Percentiles rank a stretch among this genome's conserved stretches.
Conservation (phyloP, 2,797 vertebrate species). For the Staurois parvus region DNA sequence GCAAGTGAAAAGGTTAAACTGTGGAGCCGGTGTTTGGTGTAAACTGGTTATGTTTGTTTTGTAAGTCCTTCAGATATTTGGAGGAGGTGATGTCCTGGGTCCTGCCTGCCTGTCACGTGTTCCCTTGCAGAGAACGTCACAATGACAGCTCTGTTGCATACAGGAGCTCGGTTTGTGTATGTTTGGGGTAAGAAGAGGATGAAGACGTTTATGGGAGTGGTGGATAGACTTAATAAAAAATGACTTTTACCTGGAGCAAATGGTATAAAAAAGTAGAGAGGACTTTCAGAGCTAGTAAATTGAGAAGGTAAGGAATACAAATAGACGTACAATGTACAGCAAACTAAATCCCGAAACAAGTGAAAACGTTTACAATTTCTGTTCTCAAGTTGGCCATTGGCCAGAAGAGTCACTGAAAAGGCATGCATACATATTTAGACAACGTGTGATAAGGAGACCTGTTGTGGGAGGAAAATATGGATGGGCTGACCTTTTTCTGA, state of each 20-base stretch:
- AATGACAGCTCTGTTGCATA: constrained; percentile 51
- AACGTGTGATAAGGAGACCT: too few species aligned
- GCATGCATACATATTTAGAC: too few species aligned
- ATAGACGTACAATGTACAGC: neutral
- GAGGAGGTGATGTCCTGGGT: constrained; percentile 27
- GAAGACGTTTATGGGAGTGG: constrained; percentile 14
- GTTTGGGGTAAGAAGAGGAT: constrained; percentile 4
- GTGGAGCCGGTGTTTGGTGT: constrained; percentile 43
- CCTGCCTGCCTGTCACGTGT: constrained; percentile 38
- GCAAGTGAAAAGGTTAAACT: constrained; percentile 39
- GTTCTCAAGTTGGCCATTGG: too few species aligned
- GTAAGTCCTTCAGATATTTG: constrained; percentile 52
- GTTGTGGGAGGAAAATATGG: too few species aligned
- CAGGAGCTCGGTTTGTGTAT: constrained; percentile 18
- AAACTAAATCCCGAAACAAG: neutral
- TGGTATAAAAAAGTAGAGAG: neutral
- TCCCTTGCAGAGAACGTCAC: constrained; percentile 33
- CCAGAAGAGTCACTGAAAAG: too few species aligned
- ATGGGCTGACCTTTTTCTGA: too few species aligned
- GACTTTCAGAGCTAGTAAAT: neutral
- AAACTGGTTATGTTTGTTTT: constrained; percentile 61
- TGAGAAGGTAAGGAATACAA: neutral
- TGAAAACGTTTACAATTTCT: neutral
- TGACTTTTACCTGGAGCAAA: constrained; percentile 2
- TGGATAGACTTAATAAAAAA: constrained; percentile 15